Base-by-base conservation (phyloP, 2,888 invertebrate genomes). In the Cryptocephalus primarius region DNA sequence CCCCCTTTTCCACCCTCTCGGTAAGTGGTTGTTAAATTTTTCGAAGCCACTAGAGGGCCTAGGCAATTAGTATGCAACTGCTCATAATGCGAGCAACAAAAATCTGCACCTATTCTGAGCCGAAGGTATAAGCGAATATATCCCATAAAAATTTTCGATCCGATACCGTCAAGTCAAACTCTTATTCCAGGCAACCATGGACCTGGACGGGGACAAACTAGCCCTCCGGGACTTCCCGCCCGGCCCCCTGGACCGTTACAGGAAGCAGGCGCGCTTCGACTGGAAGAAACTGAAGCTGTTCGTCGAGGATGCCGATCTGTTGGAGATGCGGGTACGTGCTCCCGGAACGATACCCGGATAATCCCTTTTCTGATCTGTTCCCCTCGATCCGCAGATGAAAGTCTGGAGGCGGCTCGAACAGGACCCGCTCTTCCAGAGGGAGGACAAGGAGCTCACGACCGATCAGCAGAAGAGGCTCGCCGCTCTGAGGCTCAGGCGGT, bases 251-350 rank as follows among this genome's bases (percentile, higher is more conserved):
- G 87, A 88, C 63, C 69, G 61, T 1, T 93, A 88, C 67, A 80
- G 94, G 55, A 83, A 80, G 55, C 78, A 76, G 53, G 84, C 90
- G 1, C 80, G 83, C 11, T 93, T 94, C 61, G 79, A 90, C 65
- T 93, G 92, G 90, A 91, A 89, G 69, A 76, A 79, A 51, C 75
- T 95, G 68, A 85, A 85, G 64, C 64, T 88, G 39, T 78, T 87
- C 45, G 73, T 93, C 49, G 89, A 91, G 65, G 87, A 85, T 53
- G 66, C 74, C 45, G 82, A 86, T 43, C 72, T 79, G 51, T 68
- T 92, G 33, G 76, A 79, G 64, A 78, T 84, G 49, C 89, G 91
- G 81, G 94, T 92, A 68, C 3, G 36, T 36, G 4, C 36, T 2
- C 6, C 3, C 4, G 36, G 36, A n/a, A n/a, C n/a, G n/a, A n/a